Percentiles rank a stretch among this genome's conserved stretches.
These are phyloP conservation scores for Gymnothorax reevesii DNA, from an alignment of 2,797 vertebrate genomes.

Conservation along the genomic window DNA sequence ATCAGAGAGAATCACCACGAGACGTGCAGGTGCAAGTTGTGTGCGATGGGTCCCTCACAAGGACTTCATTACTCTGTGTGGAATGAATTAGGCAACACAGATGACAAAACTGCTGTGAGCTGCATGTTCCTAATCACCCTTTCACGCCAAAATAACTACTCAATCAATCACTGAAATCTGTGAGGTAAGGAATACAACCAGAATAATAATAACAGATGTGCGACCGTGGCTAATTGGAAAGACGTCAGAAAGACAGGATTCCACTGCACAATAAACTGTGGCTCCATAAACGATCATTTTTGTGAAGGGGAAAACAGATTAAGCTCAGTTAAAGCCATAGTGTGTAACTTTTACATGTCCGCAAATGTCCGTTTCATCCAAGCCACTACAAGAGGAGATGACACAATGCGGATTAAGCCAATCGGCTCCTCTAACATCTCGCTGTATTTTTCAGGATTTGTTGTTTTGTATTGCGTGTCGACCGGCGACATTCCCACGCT, in stretches of 20 bases:
- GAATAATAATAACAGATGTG: conserved; percentile 48
- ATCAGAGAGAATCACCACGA: neutral
- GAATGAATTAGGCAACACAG: conserved; percentile 47
- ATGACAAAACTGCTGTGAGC: conserved; percentile 49
- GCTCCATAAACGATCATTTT: neutral
- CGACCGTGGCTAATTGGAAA: conserved; percentile 34
- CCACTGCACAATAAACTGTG: neutral
- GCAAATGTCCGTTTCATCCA: neutral
- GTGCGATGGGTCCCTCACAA: conserved; percentile 1
- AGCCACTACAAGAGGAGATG: neutral
- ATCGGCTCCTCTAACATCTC: too few relatives aligned
- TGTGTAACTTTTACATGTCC: neutral
- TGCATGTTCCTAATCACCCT: conserved; percentile 50
- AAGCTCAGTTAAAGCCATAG: neutral
- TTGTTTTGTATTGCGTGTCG: too few relatives aligned
- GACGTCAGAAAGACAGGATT: conserved; percentile 3
- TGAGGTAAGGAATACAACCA: conserved; percentile 36
- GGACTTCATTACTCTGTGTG: conserved; percentile 56
- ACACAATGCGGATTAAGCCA: neutral
- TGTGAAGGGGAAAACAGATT: neutral
- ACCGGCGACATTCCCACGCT: too few relatives aligned
- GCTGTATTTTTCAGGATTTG: too few relatives aligned
- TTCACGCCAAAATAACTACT: conserved; percentile 43
- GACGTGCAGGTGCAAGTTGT: neutral
- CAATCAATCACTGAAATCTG: conserved; percentile 46